Evolutionary conservation across 2,888 invertebrate genomes (phyloP), one percentile per base, ranked within the genome.

Genomic region (Biston betularia): DNA sequence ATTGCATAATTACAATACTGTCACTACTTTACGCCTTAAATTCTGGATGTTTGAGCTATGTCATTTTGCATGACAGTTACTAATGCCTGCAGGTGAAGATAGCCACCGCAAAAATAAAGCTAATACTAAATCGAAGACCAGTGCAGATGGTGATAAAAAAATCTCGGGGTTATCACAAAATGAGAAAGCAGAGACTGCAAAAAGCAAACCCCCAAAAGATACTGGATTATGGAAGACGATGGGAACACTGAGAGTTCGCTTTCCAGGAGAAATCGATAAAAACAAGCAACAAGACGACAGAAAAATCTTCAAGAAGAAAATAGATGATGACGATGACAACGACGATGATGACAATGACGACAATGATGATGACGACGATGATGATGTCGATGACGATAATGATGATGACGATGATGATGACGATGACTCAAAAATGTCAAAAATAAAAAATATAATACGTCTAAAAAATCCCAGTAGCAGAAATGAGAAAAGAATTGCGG

Each of bases 61-160:
- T 93, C 93, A 93, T 91, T 93, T 93, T 94, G 94, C 94, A 94
- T 94, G 94, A 94, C 94, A 88, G 93, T 94, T 89, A 94, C 95
- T 88, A 94, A 95, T 89, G 94, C 95, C 89, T 94, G 94, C 85
- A 94, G 95, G 92, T 93, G 94, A 94, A 89, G 94, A 94, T 93
- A 93, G 89, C 88, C 89, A 89, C 80, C 90, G 83, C 88, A 91
- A 83, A 85, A 80, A 85, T 87, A 93, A 89, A 89, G 85, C 86
- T 91, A 89, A 89, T 85, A 81, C 83, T 89, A 92, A 90, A 88
- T 80, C 85, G 85, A 93, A 89, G 90, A 85, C 92, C 92, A 89
- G 86, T 93, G 93, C 93, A 93, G 93, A 93, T 92, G 87, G 85
- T 89, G 86, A 88, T 86, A 88, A 80, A 80, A 85, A 83, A 83